Evolutionary conservation across 2,797 vertebrate species (phyloP), one percentile per base, ranked within the genome.

Genomic region (Myotis vivesi): DNA sequence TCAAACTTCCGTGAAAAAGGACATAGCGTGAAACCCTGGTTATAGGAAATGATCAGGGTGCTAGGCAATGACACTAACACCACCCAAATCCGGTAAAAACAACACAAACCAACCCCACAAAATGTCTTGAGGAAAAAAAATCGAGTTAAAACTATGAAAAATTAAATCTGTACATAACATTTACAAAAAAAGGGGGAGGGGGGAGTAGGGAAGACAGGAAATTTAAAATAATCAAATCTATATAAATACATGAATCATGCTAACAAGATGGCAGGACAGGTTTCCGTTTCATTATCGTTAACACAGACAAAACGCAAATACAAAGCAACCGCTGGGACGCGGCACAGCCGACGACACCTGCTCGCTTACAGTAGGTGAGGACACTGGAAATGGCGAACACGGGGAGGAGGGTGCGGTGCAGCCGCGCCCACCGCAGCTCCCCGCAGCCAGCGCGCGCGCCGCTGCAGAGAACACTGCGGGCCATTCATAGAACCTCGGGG

Each of bases 141-240:
- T 98, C 98, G 99, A 99, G 98, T 98, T 97, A 98, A 99, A 99
- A 98, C 98, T 99, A 98, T 33, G 97, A 98, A 97, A 99, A 99
- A 99, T 99, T 99, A 99, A 99, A 99, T 99, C 99, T 99, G 99
- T 99, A 99, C 99, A 99, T 97, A 98, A 99, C 98, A 99, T 99
- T 99, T 99, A 99, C 99, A 99, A 98, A 98, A 98, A 98, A 96
- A 22, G 20, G 16, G 7, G 9, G 66, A n/a, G 19, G 17, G 2
- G 4, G 62, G 8, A 3, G 64, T 17, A 96, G 93, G 4, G 97
- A 93, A 49, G 46, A 75, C 64, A 46, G 44, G 94, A 98, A 98
- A 97, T 98, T 99, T 97, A 98, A 98, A 98, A 98, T 98, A 98
- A 98, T 98, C 98, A 97, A 98, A 98, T 98, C 98, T 98, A 98